A percentile compares a stretch with the other conserved stretches of the same genome.
Conservation (phyloP, 2,113 vertebrate genomes). For the Protobothrops flavoviridis region DNA sequence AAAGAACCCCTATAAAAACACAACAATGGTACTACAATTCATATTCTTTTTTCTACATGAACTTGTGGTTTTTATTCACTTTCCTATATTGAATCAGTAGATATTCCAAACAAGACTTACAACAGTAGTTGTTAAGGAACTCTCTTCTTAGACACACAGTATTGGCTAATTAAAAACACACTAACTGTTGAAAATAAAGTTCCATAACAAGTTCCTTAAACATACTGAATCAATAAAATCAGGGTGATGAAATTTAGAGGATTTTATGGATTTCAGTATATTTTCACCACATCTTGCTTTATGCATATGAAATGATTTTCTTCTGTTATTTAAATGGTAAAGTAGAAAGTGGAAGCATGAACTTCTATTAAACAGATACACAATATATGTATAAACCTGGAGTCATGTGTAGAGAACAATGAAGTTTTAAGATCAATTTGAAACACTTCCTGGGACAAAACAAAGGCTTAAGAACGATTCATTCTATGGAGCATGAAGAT, state of each 20-base stretch:
- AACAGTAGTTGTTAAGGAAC: not conserved
- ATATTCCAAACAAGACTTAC: not conserved
- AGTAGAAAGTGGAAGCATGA: not conserved
- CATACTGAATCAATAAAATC: not conserved
- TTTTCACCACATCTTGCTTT: not conserved
- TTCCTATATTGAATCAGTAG: not conserved
- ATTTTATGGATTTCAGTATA: not conserved
- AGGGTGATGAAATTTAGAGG: not conserved
- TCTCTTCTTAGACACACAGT: not conserved
- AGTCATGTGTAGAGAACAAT: not conserved
- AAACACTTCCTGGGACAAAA: constrained; percentile 38
- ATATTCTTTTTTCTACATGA: not conserved
- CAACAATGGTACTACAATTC: not conserved
- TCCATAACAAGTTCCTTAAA: not conserved
- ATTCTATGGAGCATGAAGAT: not conserved
- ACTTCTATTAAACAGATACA: not conserved
- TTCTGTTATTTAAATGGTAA: not conserved
- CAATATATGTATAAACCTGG: not conserved
- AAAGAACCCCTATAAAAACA: not conserved
- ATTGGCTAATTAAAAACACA: not conserved
- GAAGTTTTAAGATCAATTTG: constrained; percentile 11
- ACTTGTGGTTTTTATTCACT: not conserved
- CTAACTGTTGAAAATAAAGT: not conserved
- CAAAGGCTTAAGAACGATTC: not conserved
- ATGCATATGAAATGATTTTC: not conserved